phyloP scores from a whole-genome alignment of 30 jellyfish, hydroid and myxozoan species.

The Clytia hemisphaerica region DNA sequence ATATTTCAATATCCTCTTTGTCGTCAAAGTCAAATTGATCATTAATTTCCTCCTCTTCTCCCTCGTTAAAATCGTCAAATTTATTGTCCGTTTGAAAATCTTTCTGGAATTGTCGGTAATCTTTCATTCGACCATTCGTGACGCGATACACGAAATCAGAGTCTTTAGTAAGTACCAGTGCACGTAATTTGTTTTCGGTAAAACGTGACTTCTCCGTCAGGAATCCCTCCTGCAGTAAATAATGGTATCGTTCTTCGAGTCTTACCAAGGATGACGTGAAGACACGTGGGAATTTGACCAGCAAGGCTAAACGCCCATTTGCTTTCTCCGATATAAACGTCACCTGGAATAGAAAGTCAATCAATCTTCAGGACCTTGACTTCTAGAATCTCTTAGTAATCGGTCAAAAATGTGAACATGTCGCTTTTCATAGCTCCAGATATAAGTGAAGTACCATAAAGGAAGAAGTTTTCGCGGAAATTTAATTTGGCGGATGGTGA shows the following conservation, averaged over 20 bases:
- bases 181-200: constrained; percentile 38
- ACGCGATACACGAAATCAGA: constrained; percentile 20
- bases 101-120: constrained; percentile 8
- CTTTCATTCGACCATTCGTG: neutral
- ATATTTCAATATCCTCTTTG: no score
- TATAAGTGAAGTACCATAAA: no score
- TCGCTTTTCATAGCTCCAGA: no score
- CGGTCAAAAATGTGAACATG: no score
- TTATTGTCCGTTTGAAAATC: neutral
- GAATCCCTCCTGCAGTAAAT: constrained; percentile 10
- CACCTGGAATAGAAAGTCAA: neutral
- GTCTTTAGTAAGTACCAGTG: constrained; percentile 24
- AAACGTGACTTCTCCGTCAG: neutral
- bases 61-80: no score
- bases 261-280: constrained; percentile 21
- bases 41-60: no score
- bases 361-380: no score
- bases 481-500: no score
- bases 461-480: no score
- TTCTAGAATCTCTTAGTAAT: no score
- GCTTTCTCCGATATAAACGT: neutral
- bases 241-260: constrained; percentile 18
- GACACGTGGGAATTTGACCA: constrained; percentile 31
- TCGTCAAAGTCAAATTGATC: no score
- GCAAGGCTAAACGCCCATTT: constrained; percentile 24